Base-by-base conservation (phyloP, 2,113 vertebrate genomes). In the Solenodon paradoxus region DNA sequence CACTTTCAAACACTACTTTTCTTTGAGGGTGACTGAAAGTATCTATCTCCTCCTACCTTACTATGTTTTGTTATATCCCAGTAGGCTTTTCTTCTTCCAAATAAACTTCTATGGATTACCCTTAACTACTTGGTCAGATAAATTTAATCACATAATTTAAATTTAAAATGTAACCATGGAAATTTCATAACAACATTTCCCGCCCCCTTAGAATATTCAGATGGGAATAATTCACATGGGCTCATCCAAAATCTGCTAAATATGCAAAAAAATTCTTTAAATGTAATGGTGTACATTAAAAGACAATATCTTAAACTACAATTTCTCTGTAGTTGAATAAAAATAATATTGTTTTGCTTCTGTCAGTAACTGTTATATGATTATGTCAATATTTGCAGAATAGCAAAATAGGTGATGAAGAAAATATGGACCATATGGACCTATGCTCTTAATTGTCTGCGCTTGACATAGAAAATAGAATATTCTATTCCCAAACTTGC, bases 401-500 rank as follows among this genome's bases (percentile, higher is more conserved):
- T 4, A 82, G n/a, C 2, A 92, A 95, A 83, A 47, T 26, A 0
- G 49, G 7, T 57, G n/a, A 83, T 79, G 10, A 92, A 57, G 3
- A 84, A 94, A 90, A 91, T 82, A 28, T 61, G 28, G 32, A 55
- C 17, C 55, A 0, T 32, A 64, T 35, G 4, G 72, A 42, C 51
- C 1, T 68, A 26, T 32, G 22, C 8, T 83, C 32, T 35, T 38
- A 38, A 74, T 88, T 71, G 47, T 32, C 20, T 55, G 49, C 85
- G 53, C 2, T 55, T 94, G 38, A 82, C 13, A 78, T 9, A 64
- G 28, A 45, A 82, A 77, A 88, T 6, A 78, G 15, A 85, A 13
- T 35, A 82, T 86, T 96, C 86, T 81, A 77, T 78, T 92, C 20
- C 51, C 72, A 95, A 86, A 45, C 42, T 95, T 95, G 10, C 26